Conservation (phyloP, 2,113 vertebrate genomes). For the Theristicus caerulescens region DNA sequence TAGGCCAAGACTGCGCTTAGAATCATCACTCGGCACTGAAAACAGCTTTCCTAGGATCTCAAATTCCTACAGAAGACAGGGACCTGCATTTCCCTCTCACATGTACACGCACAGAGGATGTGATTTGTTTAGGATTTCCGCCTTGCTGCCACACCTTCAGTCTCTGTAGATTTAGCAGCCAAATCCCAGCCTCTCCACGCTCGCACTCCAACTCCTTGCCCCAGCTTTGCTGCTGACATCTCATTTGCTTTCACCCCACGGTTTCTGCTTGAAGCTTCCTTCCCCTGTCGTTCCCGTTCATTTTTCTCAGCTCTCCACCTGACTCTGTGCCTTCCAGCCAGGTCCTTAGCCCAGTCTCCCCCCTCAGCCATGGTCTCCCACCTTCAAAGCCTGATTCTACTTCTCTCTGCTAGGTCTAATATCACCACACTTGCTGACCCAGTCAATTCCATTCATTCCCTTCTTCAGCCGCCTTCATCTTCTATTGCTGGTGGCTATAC, state of each 20-base stretch:
- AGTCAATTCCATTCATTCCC: not conserved
- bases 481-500: not conserved
- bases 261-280: not conserved
- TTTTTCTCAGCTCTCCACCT: not conserved
- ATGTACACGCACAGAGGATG: no score
- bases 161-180: not conserved
- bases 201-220: not conserved
- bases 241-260: not conserved
- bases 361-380: not conserved
- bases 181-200: not conserved
- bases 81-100: not conserved
- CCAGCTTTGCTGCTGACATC: not conserved
- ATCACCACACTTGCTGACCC: not conserved
- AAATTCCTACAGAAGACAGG: not conserved
- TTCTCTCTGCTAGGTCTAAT: not conserved
- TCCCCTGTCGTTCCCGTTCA: not conserved
- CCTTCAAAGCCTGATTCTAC: not conserved
- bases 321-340: no score
- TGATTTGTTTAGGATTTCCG: not conserved
- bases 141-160: not conserved
- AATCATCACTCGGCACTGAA: not conserved
- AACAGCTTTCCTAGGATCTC: not conserved
- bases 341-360: not conserved
- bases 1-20: not conserved
- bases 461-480: not conserved